A percentile compares a stretch with the other conserved stretches of the same genome.
These are phyloP conservation scores for Anoplophora glabripennis DNA, from an alignment of 1,140 invertebrate genomes.

Conservation along the genomic window DNA sequence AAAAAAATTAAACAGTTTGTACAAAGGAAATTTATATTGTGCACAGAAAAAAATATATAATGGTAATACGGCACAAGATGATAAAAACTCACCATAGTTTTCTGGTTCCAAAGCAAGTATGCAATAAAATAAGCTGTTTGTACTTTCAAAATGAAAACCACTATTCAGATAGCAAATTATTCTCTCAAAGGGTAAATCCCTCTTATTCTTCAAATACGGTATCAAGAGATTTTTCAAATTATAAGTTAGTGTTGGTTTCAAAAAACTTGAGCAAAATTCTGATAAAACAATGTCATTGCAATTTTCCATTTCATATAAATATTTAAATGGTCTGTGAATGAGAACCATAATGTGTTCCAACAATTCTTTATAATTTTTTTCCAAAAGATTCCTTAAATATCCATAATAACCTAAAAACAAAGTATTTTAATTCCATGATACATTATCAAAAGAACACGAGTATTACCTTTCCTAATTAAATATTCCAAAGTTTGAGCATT, in stretches of 20 bases:
- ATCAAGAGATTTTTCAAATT: conserved; percentile 52
- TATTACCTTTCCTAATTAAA: conserved; percentile 23
- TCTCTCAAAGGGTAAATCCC: conserved; percentile 51
- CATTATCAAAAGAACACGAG: conserved; percentile 1
- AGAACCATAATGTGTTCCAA: conserved; percentile 73
- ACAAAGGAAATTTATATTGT: no score
- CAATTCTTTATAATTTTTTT: conserved; percentile 51
- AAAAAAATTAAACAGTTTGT: no score
- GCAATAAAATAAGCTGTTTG: conserved; percentile 57
- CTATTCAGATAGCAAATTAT: conserved; percentile 52
- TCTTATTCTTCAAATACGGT: conserved; percentile 51
- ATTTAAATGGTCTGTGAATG: conserved; percentile 68
- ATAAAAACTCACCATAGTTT: conserved; percentile 57
- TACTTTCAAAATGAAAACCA: conserved; percentile 40
- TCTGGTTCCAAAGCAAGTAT: conserved; percentile 64
- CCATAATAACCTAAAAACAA: conserved; percentile 66
- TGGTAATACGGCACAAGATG: no score
- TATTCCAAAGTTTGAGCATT: conserved; percentile 32
- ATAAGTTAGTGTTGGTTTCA: conserved; percentile 44
- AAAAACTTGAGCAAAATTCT: conserved; percentile 47
- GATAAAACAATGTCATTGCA: conserved; percentile 35
- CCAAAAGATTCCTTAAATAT: conserved; percentile 66
- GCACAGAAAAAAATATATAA: no score
- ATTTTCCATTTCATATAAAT: conserved; percentile 40
- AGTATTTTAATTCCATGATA: conserved; percentile 14